Base-by-base conservation (phyloP, 1,140 invertebrate genomes). In the Aporrectodea caliginosa region DNA sequence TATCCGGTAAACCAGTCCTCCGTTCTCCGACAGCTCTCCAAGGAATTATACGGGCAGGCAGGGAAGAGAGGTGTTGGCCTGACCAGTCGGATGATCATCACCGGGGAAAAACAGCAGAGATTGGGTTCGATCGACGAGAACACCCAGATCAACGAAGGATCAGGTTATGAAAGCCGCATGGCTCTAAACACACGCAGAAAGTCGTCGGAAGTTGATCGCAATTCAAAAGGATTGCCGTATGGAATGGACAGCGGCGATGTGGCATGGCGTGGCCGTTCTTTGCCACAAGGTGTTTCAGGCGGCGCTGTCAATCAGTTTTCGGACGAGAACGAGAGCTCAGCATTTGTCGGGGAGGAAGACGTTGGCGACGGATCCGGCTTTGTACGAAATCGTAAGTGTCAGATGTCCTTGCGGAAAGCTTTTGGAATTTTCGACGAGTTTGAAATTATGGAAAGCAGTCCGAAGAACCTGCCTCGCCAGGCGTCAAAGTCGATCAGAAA, bases 351-450 rank as follows among this genome's bases (percentile, higher is more conserved):
- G 6, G 43, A 58, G 6, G 43, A 58, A 12, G 43, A 58, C 43
- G 6, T 58, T 22, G 43, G 27, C 0, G 43, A 76, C 34, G 14
- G 27, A 75, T 35, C 14, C 0, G 35, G n/a, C 16, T 76, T 76
- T 76, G 75, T 76, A 6, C 33, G 75, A 58, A 32, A 76, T 35
- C 33, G 75, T 35, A 76, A 76, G n/a, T 32, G 32, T 22, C 75
- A 76, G 27, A 76, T 76, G 75, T 76, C 75, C 2, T 35, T 76
- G 35, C 33, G 75, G 31, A 76, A 76, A 22, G 75, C 75, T 35
- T 76, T 76, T 76, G 75, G 75, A 76, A 76, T 76, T 35, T 68
- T 35, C 35, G 75, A 76, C 29, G 75, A 58, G 29, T 43, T 1
- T 58, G 75, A 76, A 76, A 29, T 30, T 16, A 22, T 58, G 1